Base-by-base conservation (phyloP, 1,140 invertebrate species). In the Geopemphigus sp. region DNA sequence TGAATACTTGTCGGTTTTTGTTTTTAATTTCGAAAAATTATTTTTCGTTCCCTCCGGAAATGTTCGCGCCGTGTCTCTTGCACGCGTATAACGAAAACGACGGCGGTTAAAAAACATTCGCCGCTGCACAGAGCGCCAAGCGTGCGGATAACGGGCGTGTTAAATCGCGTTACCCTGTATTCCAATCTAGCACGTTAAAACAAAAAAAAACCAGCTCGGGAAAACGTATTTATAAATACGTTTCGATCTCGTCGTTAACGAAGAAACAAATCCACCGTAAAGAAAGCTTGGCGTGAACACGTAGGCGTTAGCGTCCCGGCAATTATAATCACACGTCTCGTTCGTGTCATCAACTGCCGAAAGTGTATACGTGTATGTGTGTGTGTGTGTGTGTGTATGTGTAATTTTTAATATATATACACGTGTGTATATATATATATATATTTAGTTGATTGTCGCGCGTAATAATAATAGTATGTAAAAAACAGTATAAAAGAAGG, bases 401-500 rank as follows among this genome's bases (percentile, higher is more conserved):
- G 14, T 68, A 8, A 68, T 47, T 68, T 68, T 6, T 14, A 22
- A 11, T 39, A 39, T 8, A 8, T 39, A 39, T 8, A 39, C 8
- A 14, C 11, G 50, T 56, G 70, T 10, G 24, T 56, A 56, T 73
- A 50, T n/a, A n/a, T n/a, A 39, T 19, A 19, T 54, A 68, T 47
- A 50, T 45, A 66, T n/a, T 24, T n/a, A 47, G 22, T 17, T 8
- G 1, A 68, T 50, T 64, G 15, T 50, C n/a, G 53, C 29, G 17
- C 56, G 32, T 29, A 12, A n/a, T 73, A 17, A 22, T 39, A 64
- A 39, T 64, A n/a, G n/a, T 54, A 22, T 74, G 24, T 59, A 26
- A 45, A 47, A 26, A 63, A 78, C 56, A 61, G 74, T 78, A 57
- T 78, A 78, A 78, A 78, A 78, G 74, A 78, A 78, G 74, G n/a